A percentile compares a stretch with the other conserved stretches of the same genome.
phyloP scores from a whole-genome alignment of 2,888 invertebrate species.

The Lycophotia porphyrea region DNA sequence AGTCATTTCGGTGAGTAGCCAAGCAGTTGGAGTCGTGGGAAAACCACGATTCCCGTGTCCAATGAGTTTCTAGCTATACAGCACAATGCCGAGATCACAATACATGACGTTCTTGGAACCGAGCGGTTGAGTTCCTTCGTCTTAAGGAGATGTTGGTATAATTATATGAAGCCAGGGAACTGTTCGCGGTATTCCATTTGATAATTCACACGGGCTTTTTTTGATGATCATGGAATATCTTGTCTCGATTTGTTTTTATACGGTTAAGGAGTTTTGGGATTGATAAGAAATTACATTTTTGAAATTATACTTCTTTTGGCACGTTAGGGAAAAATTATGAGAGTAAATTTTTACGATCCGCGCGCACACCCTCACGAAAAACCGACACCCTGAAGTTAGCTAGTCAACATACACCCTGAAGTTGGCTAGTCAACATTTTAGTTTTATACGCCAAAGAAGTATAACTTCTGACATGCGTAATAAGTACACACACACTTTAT shows the following conservation, averaged over 20 bases:
- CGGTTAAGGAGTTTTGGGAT: not conserved
- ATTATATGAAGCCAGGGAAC: conserved; percentile 31
- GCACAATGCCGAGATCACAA: conserved; percentile 68
- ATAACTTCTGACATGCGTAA: too few relatives aligned
- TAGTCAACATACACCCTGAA: too few relatives aligned
- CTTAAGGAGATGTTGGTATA: conserved; percentile 61
- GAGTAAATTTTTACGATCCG: too few relatives aligned
- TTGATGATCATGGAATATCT: not conserved
- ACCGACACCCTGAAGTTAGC: too few relatives aligned
- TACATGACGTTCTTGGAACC: conserved; percentile 64
- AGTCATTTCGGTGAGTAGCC: conserved; percentile 47
- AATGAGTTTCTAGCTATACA: conserved; percentile 67
- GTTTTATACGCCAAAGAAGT: too few relatives aligned
- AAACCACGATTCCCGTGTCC: conserved; percentile 57
- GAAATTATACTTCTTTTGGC: too few relatives aligned
- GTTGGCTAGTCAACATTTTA: too few relatives aligned
- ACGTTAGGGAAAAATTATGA: too few relatives aligned
- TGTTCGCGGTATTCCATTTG: conserved; percentile 43
- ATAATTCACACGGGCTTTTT: conserved; percentile 48
- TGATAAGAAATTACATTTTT: too few relatives aligned
- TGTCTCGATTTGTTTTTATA: not conserved
- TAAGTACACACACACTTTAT: too few relatives aligned
- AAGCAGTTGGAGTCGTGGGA: conserved; percentile 56
- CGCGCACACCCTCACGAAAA: too few relatives aligned
- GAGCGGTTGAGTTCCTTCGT: conserved; percentile 59